Evolutionary conservation across 2,888 invertebrate genomes (phyloP).

Genomic region (Cantharis rufa): DNA sequence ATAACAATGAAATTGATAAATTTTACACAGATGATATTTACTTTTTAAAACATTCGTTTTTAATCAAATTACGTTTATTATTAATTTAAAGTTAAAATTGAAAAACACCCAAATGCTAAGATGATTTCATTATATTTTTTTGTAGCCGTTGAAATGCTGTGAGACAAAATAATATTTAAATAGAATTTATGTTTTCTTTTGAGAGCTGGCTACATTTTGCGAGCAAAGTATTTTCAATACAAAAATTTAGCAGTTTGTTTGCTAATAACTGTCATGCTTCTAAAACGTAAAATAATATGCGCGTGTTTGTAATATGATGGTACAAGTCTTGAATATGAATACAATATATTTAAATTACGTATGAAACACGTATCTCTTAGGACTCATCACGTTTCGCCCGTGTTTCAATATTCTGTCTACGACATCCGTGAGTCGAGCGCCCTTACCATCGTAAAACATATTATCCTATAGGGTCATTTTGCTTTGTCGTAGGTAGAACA

Average conservation of each 20-base stretch:
- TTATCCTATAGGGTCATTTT: slow-evolving; percentile 25
- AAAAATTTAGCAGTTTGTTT: not conserved
- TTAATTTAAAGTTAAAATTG: not conserved
- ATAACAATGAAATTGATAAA: not conserved
- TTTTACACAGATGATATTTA: too few relatives aligned
- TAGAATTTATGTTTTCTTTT: not conserved
- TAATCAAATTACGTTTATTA: not conserved
- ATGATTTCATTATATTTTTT: not conserved
- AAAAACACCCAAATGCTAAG: not conserved
- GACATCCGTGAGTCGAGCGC: slow-evolving; percentile 21
- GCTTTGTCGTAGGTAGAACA: slow-evolving; percentile 22
- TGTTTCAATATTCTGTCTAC: slow-evolving; percentile 32
- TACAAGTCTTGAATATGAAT: slow-evolving; percentile 27
- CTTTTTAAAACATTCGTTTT: too few relatives aligned
- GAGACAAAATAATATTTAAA: not conserved
- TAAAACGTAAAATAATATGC: slow-evolving; percentile 8
- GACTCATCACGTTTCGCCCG: slow-evolving; percentile 28
- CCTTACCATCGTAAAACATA: slow-evolving; percentile 23
- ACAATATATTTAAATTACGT: slow-evolving; percentile 31
- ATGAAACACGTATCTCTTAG: slow-evolving; percentile 30
- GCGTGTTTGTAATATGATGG: slow-evolving; percentile 21
- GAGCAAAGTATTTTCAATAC: not conserved
- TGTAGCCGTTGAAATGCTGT: not conserved
- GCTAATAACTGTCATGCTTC: slow-evolving; percentile 1
- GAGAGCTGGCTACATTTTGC: not conserved